phyloP scores from a whole-genome alignment of 2,888 invertebrate genomes.

The Thumatha senex region DNA sequence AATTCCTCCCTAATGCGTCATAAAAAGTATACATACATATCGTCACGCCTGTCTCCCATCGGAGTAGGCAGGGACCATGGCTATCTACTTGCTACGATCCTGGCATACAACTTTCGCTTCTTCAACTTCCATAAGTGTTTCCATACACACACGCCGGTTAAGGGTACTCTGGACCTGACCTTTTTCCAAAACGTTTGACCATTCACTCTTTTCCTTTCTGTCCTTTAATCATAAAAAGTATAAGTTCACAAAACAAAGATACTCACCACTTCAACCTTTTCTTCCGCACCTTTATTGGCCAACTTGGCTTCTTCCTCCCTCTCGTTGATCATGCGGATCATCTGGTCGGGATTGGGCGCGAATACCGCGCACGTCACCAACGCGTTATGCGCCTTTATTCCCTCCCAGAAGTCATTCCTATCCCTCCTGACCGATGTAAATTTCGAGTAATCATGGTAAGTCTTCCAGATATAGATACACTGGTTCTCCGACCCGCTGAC shows the following conservation, averaged over 20 bases:
- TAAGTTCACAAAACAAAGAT: not conserved
- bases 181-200: too few relatives aligned
- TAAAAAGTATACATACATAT: too few relatives aligned
- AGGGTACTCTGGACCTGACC: too few relatives aligned
- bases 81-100: too few relatives aligned
- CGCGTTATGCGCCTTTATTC: slow-evolving; percentile 93
- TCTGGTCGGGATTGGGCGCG: slow-evolving; percentile 97
- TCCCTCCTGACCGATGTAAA: slow-evolving; percentile 96
- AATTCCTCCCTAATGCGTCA: too few relatives aligned
- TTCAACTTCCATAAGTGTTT: too few relatives aligned
- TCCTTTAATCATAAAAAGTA: too few relatives aligned
- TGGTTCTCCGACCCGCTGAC: slow-evolving; percentile 99
- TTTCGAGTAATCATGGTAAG: slow-evolving; percentile 97
- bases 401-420: slow-evolving; percentile 98
- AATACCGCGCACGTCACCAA: slow-evolving; percentile 99
- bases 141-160: too few relatives aligned
- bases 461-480: slow-evolving; percentile 99
- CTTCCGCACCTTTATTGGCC: slow-evolving; percentile 41
- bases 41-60: too few relatives aligned
- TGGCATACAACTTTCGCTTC: too few relatives aligned
- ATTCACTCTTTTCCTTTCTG: too few relatives aligned
- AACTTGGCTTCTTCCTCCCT: slow-evolving; percentile 66
- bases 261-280: slow-evolving; percentile 61
- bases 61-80: too few relatives aligned
- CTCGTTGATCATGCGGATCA: slow-evolving; percentile 89